Evolutionary conservation across 2,888 invertebrate genomes (phyloP), one percentile per base, ranked within the genome.

Genomic region (Ormyrus pomaceus): DNA sequence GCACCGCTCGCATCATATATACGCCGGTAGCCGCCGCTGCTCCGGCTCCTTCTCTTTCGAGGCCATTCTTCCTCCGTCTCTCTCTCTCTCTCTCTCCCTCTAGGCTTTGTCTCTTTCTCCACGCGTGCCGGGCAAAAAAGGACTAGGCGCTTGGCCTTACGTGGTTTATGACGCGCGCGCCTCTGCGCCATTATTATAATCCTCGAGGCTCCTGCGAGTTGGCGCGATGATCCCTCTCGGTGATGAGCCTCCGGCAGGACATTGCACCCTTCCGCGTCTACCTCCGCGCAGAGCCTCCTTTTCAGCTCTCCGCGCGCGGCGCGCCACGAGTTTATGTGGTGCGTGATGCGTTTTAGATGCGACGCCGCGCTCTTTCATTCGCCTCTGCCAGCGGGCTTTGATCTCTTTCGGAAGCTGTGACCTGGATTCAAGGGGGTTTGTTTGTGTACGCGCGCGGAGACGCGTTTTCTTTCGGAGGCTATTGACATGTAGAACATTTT

Each of bases 401-500:
- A 50, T 6, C 0, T 50, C 1, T 46, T 19, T 19, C 64, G 19
- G 19, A 19, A 19, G 19, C 19, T 19, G 19, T 19, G 19, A 19
- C 19, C 19, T 19, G 19, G 19, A 19, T 19, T 19, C 19, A 2
- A 2, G 19, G 19, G 19, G 19, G 19, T 19, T 19, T 19, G 19
- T 19, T 19, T 19, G 19, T 19, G 19, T 19, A 19, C 19, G 19
- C 2, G 11, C 5, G 56, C 51, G 13, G 9, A 13, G 45, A 5
- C 46, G 11, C 6, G 2, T 19, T 0, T 6, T 2, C 46, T 48
- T 11, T 46, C 11, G 64, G 4, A 46, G 51, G 0, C 69, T 58
- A 71, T 77, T 71, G 70, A 77, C 71, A 65, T 64, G 58, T 77
- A 64, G 53, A 58, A 13, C 50, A 71, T 51, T 77, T 71, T 77